phyloP scores from a whole-genome alignment of 1,140 invertebrate species.

The Papilio aristodemus region DNA sequence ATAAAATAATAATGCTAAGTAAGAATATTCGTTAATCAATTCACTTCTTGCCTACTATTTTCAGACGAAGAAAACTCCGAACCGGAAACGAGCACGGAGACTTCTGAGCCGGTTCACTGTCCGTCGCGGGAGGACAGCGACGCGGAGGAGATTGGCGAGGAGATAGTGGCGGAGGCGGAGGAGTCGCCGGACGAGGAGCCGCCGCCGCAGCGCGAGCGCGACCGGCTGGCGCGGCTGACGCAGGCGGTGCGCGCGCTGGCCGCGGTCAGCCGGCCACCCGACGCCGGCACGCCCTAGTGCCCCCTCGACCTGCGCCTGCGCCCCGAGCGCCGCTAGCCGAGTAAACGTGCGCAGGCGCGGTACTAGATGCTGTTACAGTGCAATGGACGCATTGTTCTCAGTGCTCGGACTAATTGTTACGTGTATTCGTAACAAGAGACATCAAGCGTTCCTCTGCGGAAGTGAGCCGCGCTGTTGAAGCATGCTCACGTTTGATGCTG shows the following conservation, averaged over 20 bases:
- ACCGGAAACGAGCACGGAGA: conserved; percentile 34
- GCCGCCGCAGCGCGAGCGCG: conserved; percentile 36
- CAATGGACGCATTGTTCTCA: conserved; percentile 4
- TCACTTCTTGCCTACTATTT: not conserved
- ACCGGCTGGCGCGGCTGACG: conserved; percentile 29
- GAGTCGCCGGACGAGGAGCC: conserved; percentile 42
- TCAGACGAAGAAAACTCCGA: conserved; percentile 45
- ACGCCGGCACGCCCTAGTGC: conserved; percentile 35
- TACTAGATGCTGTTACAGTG: not conserved
- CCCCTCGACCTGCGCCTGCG: conserved; percentile 38
- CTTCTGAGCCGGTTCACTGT: conserved; percentile 32
- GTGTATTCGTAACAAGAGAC: not conserved
- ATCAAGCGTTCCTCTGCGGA: not conserved
- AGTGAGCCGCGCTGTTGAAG: not conserved
- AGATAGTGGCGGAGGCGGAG: conserved; percentile 39
- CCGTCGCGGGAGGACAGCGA: conserved; percentile 29
- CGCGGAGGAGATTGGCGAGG: conserved; percentile 39
- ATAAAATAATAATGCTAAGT: no score
- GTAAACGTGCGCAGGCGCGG: not conserved
- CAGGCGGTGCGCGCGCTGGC: conserved; percentile 36
- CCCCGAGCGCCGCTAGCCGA: not conserved
- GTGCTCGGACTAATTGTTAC: no score
- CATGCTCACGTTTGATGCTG: not conserved
- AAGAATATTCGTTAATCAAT: not conserved
- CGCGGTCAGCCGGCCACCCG: conserved; percentile 36